phyloP scores from a whole-genome alignment of 2,113 vertebrate species.

The Chinchilla lanigera region DNA sequence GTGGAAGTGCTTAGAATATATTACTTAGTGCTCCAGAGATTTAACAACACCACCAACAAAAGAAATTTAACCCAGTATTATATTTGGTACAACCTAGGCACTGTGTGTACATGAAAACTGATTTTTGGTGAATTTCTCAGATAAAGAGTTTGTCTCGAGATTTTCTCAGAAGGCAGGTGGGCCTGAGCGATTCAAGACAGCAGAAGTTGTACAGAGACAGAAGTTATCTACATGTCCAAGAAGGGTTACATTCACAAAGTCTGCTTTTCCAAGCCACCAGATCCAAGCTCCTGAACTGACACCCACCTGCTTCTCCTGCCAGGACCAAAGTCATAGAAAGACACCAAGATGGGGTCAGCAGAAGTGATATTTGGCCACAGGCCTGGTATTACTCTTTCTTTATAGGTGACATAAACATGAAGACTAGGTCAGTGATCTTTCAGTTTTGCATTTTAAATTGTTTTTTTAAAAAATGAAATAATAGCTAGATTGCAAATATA shows the following conservation, averaged over 20 bases:
- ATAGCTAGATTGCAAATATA: not conserved
- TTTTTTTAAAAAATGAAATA: not conserved
- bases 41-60: not conserved
- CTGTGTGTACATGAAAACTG: not conserved
- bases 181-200: not conserved
- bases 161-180: not conserved
- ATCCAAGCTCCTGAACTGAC: not conserved
- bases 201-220: not conserved
- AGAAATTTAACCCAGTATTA: not conserved
- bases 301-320: no score
- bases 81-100: not conserved
- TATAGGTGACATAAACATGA: not conserved
- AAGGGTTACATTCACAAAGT: not conserved
- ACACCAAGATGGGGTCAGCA: not conserved
- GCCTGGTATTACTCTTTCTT: not conserved
- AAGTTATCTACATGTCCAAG: not conserved
- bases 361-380: not conserved
- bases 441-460: not conserved
- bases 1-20: not conserved
- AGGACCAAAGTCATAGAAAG: not conserved
- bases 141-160: constrained; percentile 4
- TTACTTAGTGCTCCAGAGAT: not conserved
- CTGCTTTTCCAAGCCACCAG: no score
- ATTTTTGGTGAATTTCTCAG: not conserved
- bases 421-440: not conserved